phyloP scores from a whole-genome alignment of 2,113 vertebrate genomes.

The Limanda limanda region DNA sequence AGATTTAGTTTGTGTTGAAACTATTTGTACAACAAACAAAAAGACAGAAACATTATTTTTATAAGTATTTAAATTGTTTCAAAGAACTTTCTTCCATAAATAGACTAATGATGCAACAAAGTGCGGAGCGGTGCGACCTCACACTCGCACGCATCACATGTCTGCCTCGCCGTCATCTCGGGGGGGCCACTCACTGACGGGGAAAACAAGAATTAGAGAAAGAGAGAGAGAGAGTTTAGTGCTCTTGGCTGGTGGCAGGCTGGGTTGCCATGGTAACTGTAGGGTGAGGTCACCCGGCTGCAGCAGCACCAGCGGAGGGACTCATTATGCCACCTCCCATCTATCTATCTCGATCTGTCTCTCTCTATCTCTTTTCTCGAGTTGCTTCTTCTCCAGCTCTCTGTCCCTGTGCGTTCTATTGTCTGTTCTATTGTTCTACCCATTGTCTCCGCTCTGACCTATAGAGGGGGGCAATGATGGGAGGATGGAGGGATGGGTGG shows the following conservation, averaged over 20 bases:
- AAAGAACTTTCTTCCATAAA: conserved; percentile 1
- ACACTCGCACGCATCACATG: conserved; percentile 14
- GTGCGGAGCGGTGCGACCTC: conserved; percentile 32
- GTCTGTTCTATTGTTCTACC: too few species aligned
- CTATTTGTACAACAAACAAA: too few species aligned
- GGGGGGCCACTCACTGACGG: conserved; percentile 46
- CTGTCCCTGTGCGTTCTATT: not conserved
- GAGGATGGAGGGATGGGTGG: not conserved
- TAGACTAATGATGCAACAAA: conserved; percentile 11
- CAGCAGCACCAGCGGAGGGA: conserved; percentile 65
- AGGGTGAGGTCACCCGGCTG: conserved; percentile 77
- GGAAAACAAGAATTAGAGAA: conserved; percentile 52
- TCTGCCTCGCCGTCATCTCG: conserved; percentile 48
- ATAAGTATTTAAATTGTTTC: too few species aligned
- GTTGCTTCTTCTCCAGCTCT: conserved; percentile 29
- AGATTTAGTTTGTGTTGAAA: too few species aligned
- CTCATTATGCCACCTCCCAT: conserved; percentile 75
- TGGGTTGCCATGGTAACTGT: conserved; percentile 78
- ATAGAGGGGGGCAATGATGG: not conserved
- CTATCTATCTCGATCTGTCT: conserved; percentile 66
- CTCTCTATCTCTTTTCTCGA: conserved; percentile 21
- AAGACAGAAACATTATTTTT: too few species aligned
- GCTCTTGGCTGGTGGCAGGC: conserved; percentile 67
- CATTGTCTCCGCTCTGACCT: conserved; percentile 21
- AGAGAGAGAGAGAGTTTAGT: conserved; percentile 46